Evolutionary conservation across 2,113 vertebrate species (phyloP).

Genomic region (Microtus pennsylvanicus): DNA sequence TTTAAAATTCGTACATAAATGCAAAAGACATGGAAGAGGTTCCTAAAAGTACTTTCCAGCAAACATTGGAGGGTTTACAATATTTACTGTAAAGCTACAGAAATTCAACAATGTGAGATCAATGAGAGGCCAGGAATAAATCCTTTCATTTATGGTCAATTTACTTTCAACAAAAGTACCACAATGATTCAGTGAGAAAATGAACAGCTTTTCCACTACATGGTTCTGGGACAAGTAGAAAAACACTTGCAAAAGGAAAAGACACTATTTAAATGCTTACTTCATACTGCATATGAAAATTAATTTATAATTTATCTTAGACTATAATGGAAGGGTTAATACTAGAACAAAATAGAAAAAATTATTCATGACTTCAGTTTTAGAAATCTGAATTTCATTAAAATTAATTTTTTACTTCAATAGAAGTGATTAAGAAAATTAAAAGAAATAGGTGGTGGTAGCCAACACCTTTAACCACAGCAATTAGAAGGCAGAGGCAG

Average conservation of each 20-base stretch:
- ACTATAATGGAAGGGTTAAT: neutral
- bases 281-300: neutral
- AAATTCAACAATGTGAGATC: neutral
- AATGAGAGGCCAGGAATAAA: neutral
- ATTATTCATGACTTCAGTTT: neutral
- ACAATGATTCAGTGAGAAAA: neutral
- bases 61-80: neutral
- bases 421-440: neutral
- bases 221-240: neutral
- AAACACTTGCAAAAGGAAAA: neutral
- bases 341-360: neutral
- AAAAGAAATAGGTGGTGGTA: neutral
- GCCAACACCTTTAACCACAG: no score
- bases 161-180: neutral
- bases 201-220: neutral
- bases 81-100: neutral
- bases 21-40: neutral
- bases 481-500: no score
- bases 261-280: neutral
- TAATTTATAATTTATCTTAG: neutral
- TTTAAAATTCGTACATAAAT: neutral
- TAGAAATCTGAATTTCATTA: neutral
- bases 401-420: constrained; percentile 30
- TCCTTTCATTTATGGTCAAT: constrained; percentile 12
- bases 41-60: neutral